These are phyloP conservation scores for Pycnomerus fuliginosus DNA, from an alignment of 2,888 invertebrate species.

Conservation along the genomic window DNA sequence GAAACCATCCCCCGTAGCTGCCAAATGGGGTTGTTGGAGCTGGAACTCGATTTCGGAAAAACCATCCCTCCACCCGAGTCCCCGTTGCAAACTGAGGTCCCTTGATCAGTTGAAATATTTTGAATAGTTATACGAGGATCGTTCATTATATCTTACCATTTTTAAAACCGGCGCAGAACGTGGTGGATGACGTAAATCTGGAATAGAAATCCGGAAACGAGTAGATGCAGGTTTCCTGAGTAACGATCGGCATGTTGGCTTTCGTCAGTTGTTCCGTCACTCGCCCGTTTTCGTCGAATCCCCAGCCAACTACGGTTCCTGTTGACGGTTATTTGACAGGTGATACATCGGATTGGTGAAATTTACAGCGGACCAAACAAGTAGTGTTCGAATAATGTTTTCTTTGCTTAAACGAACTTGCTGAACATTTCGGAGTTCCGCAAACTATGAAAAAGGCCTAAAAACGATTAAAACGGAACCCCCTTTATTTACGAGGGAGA, in stretches of 20 bases:
- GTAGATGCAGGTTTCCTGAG: slow-evolving; percentile 60
- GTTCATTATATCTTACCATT: slow-evolving; percentile 60
- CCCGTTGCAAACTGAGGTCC: slow-evolving; percentile 60
- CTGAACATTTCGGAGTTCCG: neutral
- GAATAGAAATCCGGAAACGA: slow-evolving; percentile 64
- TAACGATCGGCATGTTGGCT: slow-evolving; percentile 62
- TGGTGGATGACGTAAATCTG: slow-evolving; percentile 59
- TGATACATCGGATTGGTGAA: neutral
- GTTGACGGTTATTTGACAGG: slow-evolving; percentile 6
- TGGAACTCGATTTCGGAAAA: slow-evolving; percentile 40
- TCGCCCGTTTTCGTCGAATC: slow-evolving; percentile 60
- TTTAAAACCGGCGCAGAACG: slow-evolving; percentile 54
- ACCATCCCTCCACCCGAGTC: slow-evolving; percentile 53
- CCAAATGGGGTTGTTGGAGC: slow-evolving; percentile 35
- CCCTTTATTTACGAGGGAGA: too few relatives aligned
- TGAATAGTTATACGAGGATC: too few relatives aligned
- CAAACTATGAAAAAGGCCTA: too few relatives aligned
- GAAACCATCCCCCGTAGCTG: slow-evolving; percentile 58
- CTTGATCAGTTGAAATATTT: slow-evolving; percentile 52
- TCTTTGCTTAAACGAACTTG: too few relatives aligned
- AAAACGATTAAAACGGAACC: too few relatives aligned
- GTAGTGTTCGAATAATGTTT: too few relatives aligned
- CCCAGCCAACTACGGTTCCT: slow-evolving; percentile 53
- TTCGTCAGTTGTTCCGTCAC: slow-evolving; percentile 60
- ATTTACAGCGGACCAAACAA: too few relatives aligned